Base-by-base conservation (phyloP, 2,888 invertebrate genomes). In the Leptopilina drosophilae region DNA sequence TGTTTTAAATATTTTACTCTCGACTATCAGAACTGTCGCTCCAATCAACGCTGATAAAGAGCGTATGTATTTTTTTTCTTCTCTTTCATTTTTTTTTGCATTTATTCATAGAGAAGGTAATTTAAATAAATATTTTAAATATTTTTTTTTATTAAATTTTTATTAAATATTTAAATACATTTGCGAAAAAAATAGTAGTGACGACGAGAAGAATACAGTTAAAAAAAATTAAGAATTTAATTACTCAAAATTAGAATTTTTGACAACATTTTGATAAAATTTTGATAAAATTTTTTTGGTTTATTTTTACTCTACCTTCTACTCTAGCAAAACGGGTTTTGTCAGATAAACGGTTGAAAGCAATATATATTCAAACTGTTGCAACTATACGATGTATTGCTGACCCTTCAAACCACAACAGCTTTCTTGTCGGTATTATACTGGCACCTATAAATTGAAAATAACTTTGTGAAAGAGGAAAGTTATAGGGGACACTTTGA, bases 331-430 rank as follows among this genome's bases (percentile, higher is more conserved):
- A 64, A 64, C 26, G 64, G 64, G 20, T 64, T 33, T 26, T 69
- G 33, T 69, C 69, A 53, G 53, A n/a, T 53, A 26, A 49, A n/a
- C 53, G 69, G 53, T 53, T 69, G 69, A 53, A 69, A 69, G 53
- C 69, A 69, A 53, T 69, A 69, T 42, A 42, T 42, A 69, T 69
- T 69, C 26, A 49, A 53, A 53, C 49, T 53, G 53, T 49, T 26
- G 69, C 49, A 69, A 42, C n/a, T 8, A n/a, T 42, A n/a, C 66
- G 9, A 66, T 66, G 42, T n/a, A 66, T 66, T 69, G 49, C 69
- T 15, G 26, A 53, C 53, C 14, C 26, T 49, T 69, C 69, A 53
- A 69, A 69, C 69, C 69, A 69, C 49, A 69, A 69, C 49, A 14
- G 49, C 67, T 67, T 67, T 69, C 53, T 69, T 53, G 69, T 53